A percentile compares a stretch with the other conserved stretches of the same genome.
These are phyloP conservation scores for Drosophila orosa DNA, from an alignment of 1,140 invertebrate genomes.

Conservation along the genomic window DNA sequence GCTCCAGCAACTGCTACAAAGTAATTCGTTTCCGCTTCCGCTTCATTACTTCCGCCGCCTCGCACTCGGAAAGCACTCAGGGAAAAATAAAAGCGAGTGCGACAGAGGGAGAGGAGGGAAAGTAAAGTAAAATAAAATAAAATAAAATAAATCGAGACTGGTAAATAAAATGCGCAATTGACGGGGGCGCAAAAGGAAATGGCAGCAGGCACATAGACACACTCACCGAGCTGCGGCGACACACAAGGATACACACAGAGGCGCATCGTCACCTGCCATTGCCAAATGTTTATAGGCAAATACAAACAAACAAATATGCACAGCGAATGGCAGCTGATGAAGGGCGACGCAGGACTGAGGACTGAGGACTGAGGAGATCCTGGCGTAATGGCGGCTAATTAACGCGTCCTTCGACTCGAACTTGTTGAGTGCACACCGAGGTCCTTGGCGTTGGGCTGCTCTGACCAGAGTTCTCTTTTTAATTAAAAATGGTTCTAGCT, in stretches of 20 bases:
- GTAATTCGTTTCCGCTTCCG: slow-evolving; percentile 72
- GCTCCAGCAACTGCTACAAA: slow-evolving; percentile 53
- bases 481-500: slow-evolving; percentile 55
- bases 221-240: background rate
- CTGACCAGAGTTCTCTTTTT: slow-evolving; percentile 40
- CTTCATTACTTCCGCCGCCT: slow-evolving; percentile 61
- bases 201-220: slow-evolving; percentile 20
- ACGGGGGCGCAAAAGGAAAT: slow-evolving; percentile 55
- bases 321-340: background rate
- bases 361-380: background rate
- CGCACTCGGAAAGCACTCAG: slow-evolving; percentile 44
- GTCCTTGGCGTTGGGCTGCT: background rate
- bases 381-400: slow-evolving; percentile 58
- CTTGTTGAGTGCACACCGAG: slow-evolving; percentile 25
- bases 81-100: slow-evolving; percentile 10
- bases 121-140: slow-evolving; percentile 7
- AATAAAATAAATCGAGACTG: slow-evolving; percentile 46
- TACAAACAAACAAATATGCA: slow-evolving; percentile 50
- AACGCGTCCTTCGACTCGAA: slow-evolving; percentile 45
- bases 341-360: background rate
- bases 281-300: slow-evolving; percentile 65
- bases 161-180: slow-evolving; percentile 66
- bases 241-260: slow-evolving; percentile 3
- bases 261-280: slow-evolving; percentile 39
- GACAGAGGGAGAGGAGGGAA: background rate